phyloP scores from a whole-genome alignment of 2,888 invertebrate species.

The Coenonympha glycerion region DNA sequence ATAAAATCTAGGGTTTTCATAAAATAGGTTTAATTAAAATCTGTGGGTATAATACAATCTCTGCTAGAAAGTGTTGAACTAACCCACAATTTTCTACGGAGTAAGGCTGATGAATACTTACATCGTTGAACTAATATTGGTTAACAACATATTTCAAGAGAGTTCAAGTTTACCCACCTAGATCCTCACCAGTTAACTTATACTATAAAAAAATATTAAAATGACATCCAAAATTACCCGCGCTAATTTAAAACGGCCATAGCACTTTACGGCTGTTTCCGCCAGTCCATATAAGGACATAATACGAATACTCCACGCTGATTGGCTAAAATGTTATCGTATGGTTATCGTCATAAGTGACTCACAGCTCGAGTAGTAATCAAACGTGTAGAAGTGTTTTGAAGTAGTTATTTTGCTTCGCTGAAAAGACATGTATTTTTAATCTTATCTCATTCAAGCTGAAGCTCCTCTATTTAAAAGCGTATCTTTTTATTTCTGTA shows the following conservation, averaged over 20 bases:
- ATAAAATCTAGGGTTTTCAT: too few species aligned
- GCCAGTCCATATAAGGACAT: constrained; percentile 80
- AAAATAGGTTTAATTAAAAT: too few species aligned
- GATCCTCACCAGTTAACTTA: too few species aligned
- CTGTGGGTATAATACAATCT: too few species aligned
- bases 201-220: background rate
- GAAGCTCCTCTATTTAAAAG: constrained; percentile 33
- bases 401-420: constrained; percentile 32
- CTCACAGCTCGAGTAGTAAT: constrained; percentile 52
- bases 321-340: constrained; percentile 69
- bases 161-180: too few species aligned
- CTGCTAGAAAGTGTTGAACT: too few species aligned
- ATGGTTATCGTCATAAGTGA: constrained; percentile 55
- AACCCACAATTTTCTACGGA: too few species aligned
- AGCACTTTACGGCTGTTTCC: constrained; percentile 49
- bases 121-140: too few species aligned
- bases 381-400: constrained; percentile 43
- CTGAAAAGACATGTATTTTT: constrained; percentile 39
- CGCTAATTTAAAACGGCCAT: constrained; percentile 43
- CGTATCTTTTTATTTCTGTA: constrained; percentile 32
- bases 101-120: too few species aligned
- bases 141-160: too few species aligned
- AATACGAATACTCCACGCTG: constrained; percentile 70
- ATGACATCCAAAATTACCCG: constrained; percentile 32
- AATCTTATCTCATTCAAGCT: constrained; percentile 32